Conservation (phyloP, 2,797 vertebrate genomes). For the Masticophis lateralis region DNA sequence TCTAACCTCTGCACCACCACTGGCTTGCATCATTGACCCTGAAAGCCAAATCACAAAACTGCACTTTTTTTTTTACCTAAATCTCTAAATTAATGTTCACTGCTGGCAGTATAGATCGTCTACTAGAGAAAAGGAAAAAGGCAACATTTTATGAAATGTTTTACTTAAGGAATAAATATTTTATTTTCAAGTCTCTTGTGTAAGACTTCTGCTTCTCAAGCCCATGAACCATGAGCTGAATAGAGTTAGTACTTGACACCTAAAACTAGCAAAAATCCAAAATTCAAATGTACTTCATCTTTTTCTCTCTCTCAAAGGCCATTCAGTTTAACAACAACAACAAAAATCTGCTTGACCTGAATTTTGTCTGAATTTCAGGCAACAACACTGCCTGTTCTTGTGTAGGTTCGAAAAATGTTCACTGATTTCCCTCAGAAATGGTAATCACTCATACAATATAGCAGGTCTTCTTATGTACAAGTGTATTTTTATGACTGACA, state of each 20-base stretch:
- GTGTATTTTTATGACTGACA: neutral
- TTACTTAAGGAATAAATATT: slow-evolving; percentile 3
- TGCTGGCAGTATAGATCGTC: neutral
- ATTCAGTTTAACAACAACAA: too few relatives aligned
- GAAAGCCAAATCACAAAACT: slow-evolving; percentile 39
- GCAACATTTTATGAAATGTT: slow-evolving; percentile 41
- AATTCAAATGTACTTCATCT: neutral
- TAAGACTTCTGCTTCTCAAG: slow-evolving; percentile 36
- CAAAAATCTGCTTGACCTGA: too few relatives aligned
- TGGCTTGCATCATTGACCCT: neutral
- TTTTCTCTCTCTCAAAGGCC: neutral
- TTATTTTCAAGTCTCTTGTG: slow-evolving; percentile 50
- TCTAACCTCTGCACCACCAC: neutral
- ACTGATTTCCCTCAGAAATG: too few relatives aligned
- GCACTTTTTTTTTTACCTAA: slow-evolving; percentile 28
- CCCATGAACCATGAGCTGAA: neutral
- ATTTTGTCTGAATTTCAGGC: too few relatives aligned
- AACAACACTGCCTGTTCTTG: too few relatives aligned
- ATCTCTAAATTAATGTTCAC: slow-evolving; percentile 47
- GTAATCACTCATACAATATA: too few relatives aligned
- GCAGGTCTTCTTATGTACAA: neutral
- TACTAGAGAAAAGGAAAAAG: neutral
- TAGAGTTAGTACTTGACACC: neutral
- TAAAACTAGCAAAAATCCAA: neutral
- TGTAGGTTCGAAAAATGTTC: too few relatives aligned